Evolutionary conservation across 2,113 vertebrate species (phyloP), one percentile per base, ranked within the genome.

Genomic region (Anser brachyrhynchus): DNA sequence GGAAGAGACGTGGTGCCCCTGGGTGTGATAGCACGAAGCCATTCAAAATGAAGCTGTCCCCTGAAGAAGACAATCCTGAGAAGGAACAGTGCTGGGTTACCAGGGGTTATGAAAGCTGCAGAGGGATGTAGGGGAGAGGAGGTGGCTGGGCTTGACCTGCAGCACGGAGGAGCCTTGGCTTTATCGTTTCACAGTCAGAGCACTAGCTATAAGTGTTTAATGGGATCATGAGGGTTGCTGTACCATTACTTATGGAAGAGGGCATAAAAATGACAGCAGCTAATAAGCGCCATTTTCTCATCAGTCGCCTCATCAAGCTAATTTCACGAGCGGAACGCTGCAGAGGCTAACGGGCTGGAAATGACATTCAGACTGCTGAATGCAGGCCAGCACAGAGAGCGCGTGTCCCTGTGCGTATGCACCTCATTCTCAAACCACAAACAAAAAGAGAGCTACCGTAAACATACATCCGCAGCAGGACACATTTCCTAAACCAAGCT

Each of bases 211-310:
- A 78, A 90, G 74, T 52, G 0, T 76, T 76, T 95, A 93, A 96
- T 76, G 91, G 89, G 51, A 97, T 96, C 89, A 95, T 29, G 6
- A 96, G 89, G 74, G 65, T 86, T 80, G 77, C 79, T 77, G 84
- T 10, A 11, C 92, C 82, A 83, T 96, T 74, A 85, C 69, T 95
- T 58, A 92, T 1, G 2, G 85, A 79, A 52, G 18, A 80, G 76
- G 64, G 74, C 28, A 85, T 90, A 94, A 94, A 97, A 91, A 86
- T 95, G 97, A 96, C 95, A 96, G 95, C 94, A 76, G 80, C 78
- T 97, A 96, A 97, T 92, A 67, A 84, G 79, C 69, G 90, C 71
- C 95, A 41, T 76, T 89, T 92, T 81, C 93, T 91, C 89, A 90
- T 94, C 85, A 96, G 86, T 41, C 0, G 70, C 89, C 91, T 96